Base-by-base conservation (phyloP, 2,797 vertebrate species). In the Melanotaenia pygmaea region DNA sequence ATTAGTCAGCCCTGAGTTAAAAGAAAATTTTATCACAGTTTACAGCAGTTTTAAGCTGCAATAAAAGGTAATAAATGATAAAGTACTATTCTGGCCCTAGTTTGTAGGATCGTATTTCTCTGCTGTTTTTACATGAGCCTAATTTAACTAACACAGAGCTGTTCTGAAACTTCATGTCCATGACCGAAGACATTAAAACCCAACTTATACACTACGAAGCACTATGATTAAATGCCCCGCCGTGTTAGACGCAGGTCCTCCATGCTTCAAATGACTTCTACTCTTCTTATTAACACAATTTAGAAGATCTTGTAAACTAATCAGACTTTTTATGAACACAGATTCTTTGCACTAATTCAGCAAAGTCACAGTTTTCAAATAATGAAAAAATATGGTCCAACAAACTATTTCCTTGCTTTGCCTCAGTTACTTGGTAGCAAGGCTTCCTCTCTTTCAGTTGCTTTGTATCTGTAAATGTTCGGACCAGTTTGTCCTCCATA, bases 141-240 rank as follows among this genome's bases (percentile, higher is more conserved):
- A 54, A 65, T 54, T 56, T 66, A 40, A 47, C 16, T 26, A 30
- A 40, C 24, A 40, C 35, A 20, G 40, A 56, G 28, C n/a, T 12
- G 20, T 38, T 66, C 11, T 28, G 18, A 66, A 66, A 56, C 35
- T 66, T 40, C 37, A 54, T 66, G 16, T n/a, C 51, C 37, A 22
- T 66, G 38, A 56, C 54, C 40, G 35, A 18, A 37, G 26, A 66
- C 53, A 57, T 56, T 51, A 66, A 51, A 56, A 66, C 1, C 34
- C n/a, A 56, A 24, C 10, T 16, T 66, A 2, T 35, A 40, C 26
- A 28, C 34, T 6, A 12, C 8, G 24, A 26, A 3, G 51, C 64
- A 26, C 32, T 30, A 34, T 34, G 32, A 34, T 26, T 11, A 28
- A 40, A 56, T 30, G 16, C 34, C 51, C 64, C n/a, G 22, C 53